Evolutionary conservation across 1,140 invertebrate genomes (phyloP).

Genomic region (Chionoecetes opilio): DNA sequence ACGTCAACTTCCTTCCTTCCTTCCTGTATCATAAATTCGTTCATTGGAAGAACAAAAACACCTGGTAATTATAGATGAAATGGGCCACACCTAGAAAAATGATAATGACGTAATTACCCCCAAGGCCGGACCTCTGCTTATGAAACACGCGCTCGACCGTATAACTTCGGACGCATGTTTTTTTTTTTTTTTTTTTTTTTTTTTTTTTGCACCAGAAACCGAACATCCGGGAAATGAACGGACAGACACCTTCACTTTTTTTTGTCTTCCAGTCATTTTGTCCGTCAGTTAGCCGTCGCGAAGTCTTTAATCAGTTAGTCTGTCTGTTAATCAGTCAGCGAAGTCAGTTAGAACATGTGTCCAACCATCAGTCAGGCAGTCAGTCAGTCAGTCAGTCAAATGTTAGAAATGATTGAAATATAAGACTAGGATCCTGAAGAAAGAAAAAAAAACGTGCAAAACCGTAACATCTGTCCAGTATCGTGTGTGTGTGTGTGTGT

Average conservation of each 20-base stretch:
- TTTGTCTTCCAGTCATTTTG: background rate
- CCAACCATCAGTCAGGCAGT: background rate
- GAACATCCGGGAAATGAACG: background rate
- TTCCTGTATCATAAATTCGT: background rate
- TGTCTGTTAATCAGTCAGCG: background rate
- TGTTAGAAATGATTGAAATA: too few relatives aligned
- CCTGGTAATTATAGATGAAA: background rate
- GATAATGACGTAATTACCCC: background rate
- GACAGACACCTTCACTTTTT: background rate
- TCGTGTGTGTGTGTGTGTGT: conserved; percentile 47
- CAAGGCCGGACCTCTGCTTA: background rate
- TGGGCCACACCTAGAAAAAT: background rate
- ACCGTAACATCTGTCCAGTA: background rate
- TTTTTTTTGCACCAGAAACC: background rate
- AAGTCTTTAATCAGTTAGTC: background rate
- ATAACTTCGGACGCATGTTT: background rate
- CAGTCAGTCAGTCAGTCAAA: background rate
- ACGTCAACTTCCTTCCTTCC: background rate
- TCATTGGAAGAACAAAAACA: background rate
- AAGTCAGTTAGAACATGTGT: background rate
- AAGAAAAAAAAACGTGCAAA: background rate
- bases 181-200: background rate
- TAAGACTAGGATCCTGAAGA: too few relatives aligned
- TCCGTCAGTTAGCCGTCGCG: background rate
- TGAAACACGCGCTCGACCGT: background rate